Evolutionary conservation across 2,888 invertebrate species (phyloP).

Genomic region (Keiferia lycopersicella): DNA sequence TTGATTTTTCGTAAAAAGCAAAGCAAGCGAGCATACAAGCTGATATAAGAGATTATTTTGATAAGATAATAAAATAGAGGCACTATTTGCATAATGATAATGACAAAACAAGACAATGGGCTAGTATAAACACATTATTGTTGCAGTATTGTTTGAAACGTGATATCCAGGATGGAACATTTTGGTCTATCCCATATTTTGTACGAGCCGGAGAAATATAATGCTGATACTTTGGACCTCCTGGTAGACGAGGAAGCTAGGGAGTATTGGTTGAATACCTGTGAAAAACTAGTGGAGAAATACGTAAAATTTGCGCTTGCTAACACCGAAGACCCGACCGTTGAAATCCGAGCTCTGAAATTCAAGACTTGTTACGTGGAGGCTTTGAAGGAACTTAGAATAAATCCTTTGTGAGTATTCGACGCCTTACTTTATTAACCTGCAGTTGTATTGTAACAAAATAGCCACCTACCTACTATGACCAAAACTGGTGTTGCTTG

Average conservation of each 20-base stretch:
- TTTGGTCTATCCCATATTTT: slow-evolving; percentile 82
- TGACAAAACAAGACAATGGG: slow-evolving; percentile 66
- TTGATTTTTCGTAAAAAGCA: not conserved
- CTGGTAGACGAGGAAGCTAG: slow-evolving; percentile 92
- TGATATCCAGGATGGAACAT: slow-evolving; percentile 65
- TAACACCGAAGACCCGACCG: slow-evolving; percentile 88
- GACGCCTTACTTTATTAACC: not conserved
- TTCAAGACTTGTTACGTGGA: slow-evolving; percentile 92
- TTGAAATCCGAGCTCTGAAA: slow-evolving; percentile 88
- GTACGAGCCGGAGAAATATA: slow-evolving; percentile 88
- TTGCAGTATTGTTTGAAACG: slow-evolving; percentile 32
- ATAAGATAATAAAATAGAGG: slow-evolving; percentile 53
- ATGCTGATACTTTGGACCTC: slow-evolving; percentile 96
- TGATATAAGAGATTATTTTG: slow-evolving; percentile 35
- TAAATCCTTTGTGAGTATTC: slow-evolving; percentile 88
- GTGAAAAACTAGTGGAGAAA: slow-evolving; percentile 92
- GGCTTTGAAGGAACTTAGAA: slow-evolving; percentile 87
- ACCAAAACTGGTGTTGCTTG: too few species aligned
- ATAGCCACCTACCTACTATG: too few species aligned
- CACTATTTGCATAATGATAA: slow-evolving; percentile 63
- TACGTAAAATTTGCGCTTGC: slow-evolving; percentile 91
- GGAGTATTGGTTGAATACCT: slow-evolving; percentile 95
- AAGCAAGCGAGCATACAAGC: not conserved
- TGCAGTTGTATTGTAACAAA: not conserved
- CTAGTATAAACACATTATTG: slow-evolving; percentile 49